A percentile compares a stretch with the other conserved stretches of the same genome.
These are phyloP conservation scores for Aphidius gifuensis DNA, from an alignment of 1,140 invertebrate species.

Conservation along the genomic window DNA sequence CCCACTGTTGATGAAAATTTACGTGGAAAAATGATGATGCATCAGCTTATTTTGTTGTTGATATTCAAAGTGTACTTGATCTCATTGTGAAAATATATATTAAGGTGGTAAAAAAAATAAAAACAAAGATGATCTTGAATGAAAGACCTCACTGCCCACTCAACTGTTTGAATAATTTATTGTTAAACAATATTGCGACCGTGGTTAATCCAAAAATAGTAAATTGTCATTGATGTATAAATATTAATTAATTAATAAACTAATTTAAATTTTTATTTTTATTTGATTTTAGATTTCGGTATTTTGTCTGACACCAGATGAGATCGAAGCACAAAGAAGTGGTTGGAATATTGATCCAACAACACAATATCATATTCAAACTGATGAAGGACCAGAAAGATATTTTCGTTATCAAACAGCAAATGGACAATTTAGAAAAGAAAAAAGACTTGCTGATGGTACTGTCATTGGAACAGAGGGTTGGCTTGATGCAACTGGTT, in stretches of 20 bases:
- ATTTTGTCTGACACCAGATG: conserved; percentile 41
- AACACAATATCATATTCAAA: conserved; percentile 84
- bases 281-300: conserved; percentile 42
- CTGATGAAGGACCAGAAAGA: conserved; percentile 82
- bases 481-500: conserved; percentile 79
- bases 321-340: conserved; percentile 50
- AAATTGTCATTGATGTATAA: background rate
- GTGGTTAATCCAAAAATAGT: background rate
- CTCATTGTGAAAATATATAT: background rate
- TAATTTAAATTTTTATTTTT: conserved; percentile 21
- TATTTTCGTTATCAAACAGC: conserved; percentile 84
- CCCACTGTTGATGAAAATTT: background rate
- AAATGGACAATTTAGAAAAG: conserved; percentile 84
- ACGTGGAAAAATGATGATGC: background rate
- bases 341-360: conserved; percentile 60
- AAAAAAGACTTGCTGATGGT: conserved; percentile 78
- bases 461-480: conserved; percentile 67
- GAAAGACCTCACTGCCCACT: conserved; percentile 1
- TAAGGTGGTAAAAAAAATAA: too few species aligned
- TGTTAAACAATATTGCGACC: too few species aligned
- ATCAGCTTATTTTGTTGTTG: too few species aligned
- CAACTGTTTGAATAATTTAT: background rate
- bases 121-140: background rate
- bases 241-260: background rate
- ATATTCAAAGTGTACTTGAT: conserved; percentile 1